Evolutionary conservation across 2,797 vertebrate species (phyloP).

Genomic region (Rhyacichthys aspro): DNA sequence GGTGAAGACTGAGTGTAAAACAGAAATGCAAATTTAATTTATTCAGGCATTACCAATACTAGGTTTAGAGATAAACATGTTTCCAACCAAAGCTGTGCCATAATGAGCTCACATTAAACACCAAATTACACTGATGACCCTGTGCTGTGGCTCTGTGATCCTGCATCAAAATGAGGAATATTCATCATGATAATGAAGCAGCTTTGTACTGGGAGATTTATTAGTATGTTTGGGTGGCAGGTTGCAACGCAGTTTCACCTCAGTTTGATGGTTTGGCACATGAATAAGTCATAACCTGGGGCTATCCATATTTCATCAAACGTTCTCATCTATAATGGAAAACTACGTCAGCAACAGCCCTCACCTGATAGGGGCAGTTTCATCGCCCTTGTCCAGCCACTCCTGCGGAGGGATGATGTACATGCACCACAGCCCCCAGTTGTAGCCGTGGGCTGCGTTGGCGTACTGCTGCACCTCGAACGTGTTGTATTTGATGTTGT

Average conservation of each 20-base stretch:
- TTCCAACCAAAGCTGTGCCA: conserved; percentile 15
- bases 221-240: conserved; percentile 48
- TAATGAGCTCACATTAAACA: conserved; percentile 47
- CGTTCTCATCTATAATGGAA: conserved; percentile 71
- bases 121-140: conserved; percentile 58
- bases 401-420: conserved; percentile 97
- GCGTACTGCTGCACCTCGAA: conserved; percentile 98
- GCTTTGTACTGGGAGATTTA: conserved; percentile 35
- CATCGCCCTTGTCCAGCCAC: conserved; percentile 96
- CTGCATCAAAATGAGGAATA: conserved; percentile 54
- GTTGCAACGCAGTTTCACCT: conserved; percentile 18
- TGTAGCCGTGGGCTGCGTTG: conserved; percentile 96
- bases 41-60: conserved; percentile 30
- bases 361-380: conserved; percentile 97
- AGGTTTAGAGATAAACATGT: conserved; percentile 31
- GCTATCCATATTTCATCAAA: conserved; percentile 79
- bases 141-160: conserved; percentile 34
- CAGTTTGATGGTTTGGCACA: conserved; percentile 57
- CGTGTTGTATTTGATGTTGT: conserved; percentile 98
- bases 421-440: conserved; percentile 99
- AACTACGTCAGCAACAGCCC: conserved; percentile 27
- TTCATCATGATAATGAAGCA: conserved; percentile 63
- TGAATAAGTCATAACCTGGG: conserved; percentile 70
- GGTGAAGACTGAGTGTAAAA: not conserved
- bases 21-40: conserved; percentile 18